These are phyloP conservation scores for Etheostoma perlongum DNA, from an alignment of 2,797 vertebrate genomes.

Conservation along the genomic window DNA sequence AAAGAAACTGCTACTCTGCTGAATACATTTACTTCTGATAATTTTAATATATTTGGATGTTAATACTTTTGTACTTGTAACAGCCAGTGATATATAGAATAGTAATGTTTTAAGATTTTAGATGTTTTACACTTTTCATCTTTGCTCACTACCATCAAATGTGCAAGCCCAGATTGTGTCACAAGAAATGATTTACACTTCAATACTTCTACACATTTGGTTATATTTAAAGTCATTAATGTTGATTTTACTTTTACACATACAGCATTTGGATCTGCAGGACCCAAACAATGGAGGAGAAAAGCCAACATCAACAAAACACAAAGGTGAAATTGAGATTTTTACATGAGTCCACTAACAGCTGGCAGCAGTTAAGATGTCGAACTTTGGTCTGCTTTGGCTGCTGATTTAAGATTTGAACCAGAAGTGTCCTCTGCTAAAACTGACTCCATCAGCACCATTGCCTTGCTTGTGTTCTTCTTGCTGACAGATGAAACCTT, in stretches of 20 bases:
- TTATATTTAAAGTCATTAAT: background rate
- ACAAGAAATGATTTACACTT: background rate
- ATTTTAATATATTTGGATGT: too few species aligned
- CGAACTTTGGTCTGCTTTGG: background rate
- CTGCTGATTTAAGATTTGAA: background rate
- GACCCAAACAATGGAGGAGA: too few species aligned
- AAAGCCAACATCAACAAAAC: background rate
- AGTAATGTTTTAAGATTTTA: background rate
- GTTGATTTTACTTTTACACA: background rate
- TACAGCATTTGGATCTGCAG: background rate
- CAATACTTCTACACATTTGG: background rate
- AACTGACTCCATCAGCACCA: slow-evolving; percentile 7
- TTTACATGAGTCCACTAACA: background rate
- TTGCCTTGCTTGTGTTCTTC: background rate
- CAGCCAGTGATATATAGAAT: background rate
- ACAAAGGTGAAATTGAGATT: background rate
- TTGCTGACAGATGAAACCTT: background rate
- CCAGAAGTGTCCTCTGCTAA: background rate
- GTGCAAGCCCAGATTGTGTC: background rate
- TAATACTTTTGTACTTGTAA: too few species aligned
- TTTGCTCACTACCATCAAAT: background rate
- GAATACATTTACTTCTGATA: too few species aligned
- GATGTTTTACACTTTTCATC: background rate
- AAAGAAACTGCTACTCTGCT: background rate
- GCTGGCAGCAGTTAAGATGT: background rate